Conservation (phyloP, 2,113 vertebrate genomes). For the Heterotilapia buettikoferi region DNA sequence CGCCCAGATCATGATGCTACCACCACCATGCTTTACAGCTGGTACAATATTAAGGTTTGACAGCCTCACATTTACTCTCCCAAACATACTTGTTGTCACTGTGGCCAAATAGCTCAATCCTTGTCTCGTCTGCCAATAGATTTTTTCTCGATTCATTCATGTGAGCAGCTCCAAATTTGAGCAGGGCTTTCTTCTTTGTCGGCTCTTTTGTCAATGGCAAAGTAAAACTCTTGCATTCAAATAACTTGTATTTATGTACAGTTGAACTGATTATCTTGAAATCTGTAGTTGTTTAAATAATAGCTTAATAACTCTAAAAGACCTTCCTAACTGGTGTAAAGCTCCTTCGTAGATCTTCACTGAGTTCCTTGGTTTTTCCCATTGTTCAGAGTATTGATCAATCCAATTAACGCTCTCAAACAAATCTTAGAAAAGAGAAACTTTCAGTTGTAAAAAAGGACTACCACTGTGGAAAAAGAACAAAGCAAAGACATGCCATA, state of each 20-base stretch:
- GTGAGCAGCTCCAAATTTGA: neutral
- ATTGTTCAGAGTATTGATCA: neutral
- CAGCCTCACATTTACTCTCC: neutral
- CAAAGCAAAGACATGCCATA: neutral
- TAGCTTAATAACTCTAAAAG: neutral
- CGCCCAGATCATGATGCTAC: neutral
- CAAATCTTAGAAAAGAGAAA: neutral
- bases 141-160: neutral
- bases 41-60: neutral
- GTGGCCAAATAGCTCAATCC: neutral
- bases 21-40: neutral
- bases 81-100: neutral
- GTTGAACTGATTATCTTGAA: neutral
- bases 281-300: neutral
- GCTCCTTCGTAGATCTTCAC: accelerated
- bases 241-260: neutral
- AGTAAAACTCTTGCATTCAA: neutral
- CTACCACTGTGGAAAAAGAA: neutral
- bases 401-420: neutral
- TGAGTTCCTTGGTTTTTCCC: neutral
- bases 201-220: neutral
- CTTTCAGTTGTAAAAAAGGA: neutral
- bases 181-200: neutral
- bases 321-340: neutral
- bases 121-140: neutral